These are phyloP conservation scores for Netelia virgata DNA, from an alignment of 2,888 invertebrate genomes.

Conservation along the genomic window DNA sequence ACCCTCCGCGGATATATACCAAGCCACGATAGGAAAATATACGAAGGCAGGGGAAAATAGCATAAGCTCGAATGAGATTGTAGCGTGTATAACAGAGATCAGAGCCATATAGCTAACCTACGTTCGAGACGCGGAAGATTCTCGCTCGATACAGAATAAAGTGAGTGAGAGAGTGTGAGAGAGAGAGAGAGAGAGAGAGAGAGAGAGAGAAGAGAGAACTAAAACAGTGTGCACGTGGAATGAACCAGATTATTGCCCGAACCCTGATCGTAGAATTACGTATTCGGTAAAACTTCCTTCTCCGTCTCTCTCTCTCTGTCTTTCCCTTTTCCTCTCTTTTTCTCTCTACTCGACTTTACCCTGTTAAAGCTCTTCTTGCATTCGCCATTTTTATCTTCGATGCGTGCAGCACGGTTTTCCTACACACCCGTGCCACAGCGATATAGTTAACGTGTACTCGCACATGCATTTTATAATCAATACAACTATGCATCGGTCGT, in stretches of 20 bases:
- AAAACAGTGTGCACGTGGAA: constrained; percentile 70
- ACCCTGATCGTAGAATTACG: constrained; percentile 82
- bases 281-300: constrained; percentile 79
- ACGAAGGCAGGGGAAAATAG: constrained; percentile 48
- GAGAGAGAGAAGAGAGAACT: constrained; percentile 12
- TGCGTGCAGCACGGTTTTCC: constrained; percentile 73
- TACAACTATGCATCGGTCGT: constrained; percentile 37
- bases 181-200: background rate
- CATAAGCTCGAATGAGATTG: constrained; percentile 66
- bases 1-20: background rate
- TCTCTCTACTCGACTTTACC: constrained; percentile 52
- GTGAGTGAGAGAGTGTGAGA: constrained; percentile 29
- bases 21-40: constrained; percentile 47
- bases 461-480: constrained; percentile 48
- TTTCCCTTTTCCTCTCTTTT: constrained; percentile 19
- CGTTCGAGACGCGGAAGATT: constrained; percentile 67
- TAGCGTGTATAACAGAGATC: constrained; percentile 64
- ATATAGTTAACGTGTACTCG: background rate
- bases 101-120: constrained; percentile 44
- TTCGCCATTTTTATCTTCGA: constrained; percentile 68
- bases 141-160: constrained; percentile 62
- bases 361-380: constrained; percentile 8
- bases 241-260: constrained; percentile 83
- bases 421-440: constrained; percentile 20
- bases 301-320: constrained; percentile 28